Conservation (phyloP, 2,113 vertebrate species). For the Upupa epops region DNA sequence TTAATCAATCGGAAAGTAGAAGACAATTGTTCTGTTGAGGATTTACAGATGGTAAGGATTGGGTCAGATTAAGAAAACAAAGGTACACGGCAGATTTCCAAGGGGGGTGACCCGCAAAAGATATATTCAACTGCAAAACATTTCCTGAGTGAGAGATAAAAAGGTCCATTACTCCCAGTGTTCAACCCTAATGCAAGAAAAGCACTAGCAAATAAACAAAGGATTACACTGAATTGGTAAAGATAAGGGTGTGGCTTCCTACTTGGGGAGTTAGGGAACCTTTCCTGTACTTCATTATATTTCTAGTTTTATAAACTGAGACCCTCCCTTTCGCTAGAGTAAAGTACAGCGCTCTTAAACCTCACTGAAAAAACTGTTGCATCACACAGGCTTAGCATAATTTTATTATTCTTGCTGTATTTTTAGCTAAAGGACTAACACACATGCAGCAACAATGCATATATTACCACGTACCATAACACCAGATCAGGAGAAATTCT, state of each 20-base stretch:
- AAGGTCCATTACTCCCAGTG: not conserved
- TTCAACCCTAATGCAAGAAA: not conserved
- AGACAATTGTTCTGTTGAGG: not conserved
- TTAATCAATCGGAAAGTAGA: not conserved
- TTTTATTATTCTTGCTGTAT: not conserved
- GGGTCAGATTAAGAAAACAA: conserved; percentile 1
- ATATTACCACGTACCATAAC: not conserved
- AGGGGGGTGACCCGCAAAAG: not conserved
- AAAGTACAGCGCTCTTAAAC: not conserved
- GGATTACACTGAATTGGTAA: not conserved
- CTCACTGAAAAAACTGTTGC: not conserved
- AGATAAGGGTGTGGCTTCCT: not conserved
- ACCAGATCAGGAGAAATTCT: not conserved
- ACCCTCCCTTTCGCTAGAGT: not conserved
- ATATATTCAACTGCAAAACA: not conserved
- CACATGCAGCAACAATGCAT: not conserved
- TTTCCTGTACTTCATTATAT: not conserved
- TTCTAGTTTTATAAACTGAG: not conserved
- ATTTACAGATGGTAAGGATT: not conserved
- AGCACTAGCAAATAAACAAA: not conserved
- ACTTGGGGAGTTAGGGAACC: not conserved
- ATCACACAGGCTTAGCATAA: not conserved
- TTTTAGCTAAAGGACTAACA: not conserved
- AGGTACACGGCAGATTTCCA: not conserved
- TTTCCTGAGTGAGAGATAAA: not conserved